Evolutionary conservation across 2,113 vertebrate genomes (phyloP), one percentile per base, ranked within the genome.

Genomic region (Eudorcas thomsonii): DNA sequence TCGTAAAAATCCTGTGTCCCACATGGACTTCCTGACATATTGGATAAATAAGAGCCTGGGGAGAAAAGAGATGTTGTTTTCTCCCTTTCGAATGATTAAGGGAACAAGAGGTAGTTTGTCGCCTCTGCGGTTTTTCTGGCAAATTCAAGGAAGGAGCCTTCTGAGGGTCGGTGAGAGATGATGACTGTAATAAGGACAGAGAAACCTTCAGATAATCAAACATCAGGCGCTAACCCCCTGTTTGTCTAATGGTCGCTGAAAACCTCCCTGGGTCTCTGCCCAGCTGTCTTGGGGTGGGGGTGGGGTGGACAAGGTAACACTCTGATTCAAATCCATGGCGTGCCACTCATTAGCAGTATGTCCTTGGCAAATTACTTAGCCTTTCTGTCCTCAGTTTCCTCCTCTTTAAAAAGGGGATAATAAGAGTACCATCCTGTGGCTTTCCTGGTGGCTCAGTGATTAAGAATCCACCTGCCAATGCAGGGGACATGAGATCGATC

Each of bases 81-180:
- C 26, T 80, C 86, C 45, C 94, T 93, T 98, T 95, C 81, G 67
- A 74, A 81, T 0, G 88, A 54, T 91, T 95, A 54, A 95, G 57
- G 50, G 60, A 57, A 36, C 48, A 48, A 21, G n/a, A 80, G n/a
- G 25, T 25, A 4, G 78, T 43, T 33, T 36, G 48, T 59, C 23
- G 55, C 95, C 88, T 83, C 92, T 15, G 6, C 2, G 82, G 48
- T 59, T 84, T 98, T 57, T 90, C 96, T 50, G 96, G 78, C 54
- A 95, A 96, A 93, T 86, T 74, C 48, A 50, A 82, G 91, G 39
- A 93, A 95, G 80, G 15, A 94, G 93, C 62, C 14, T 25, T 86
- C 3, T 33, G 19, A 97, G 71, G 90, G 48, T 54, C 95, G 1
- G n/a, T 28, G 71, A 30, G 50, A 59, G 92, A 93, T 80, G 25